These are phyloP conservation scores for Archilochus colubris DNA, from an alignment of 2,113 vertebrate genomes.

Conservation along the genomic window DNA sequence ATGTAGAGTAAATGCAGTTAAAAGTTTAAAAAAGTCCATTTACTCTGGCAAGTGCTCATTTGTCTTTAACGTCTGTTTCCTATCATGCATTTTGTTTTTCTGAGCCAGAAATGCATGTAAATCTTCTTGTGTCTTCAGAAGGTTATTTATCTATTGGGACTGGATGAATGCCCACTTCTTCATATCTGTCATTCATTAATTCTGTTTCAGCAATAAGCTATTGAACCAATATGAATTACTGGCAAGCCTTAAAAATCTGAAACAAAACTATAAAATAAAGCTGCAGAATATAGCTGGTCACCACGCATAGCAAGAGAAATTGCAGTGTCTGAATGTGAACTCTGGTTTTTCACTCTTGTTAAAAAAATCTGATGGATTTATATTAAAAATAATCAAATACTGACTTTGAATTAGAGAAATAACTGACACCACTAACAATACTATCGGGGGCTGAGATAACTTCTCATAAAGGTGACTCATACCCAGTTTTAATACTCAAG, in stretches of 20 bases:
- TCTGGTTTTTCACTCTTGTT: not conserved
- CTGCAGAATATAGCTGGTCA: not conserved
- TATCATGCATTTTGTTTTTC: not conserved
- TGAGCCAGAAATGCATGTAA: not conserved
- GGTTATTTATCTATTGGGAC: not conserved
- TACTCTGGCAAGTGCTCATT: not conserved
- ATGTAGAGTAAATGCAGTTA: not conserved
- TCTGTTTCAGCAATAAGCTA: not conserved
- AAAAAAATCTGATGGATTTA: not conserved
- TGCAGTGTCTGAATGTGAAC: not conserved
- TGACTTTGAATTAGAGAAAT: not conserved
- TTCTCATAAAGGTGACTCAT: not conserved
- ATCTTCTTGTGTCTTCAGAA: not conserved
- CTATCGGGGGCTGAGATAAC: not conserved
- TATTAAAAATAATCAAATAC: not conserved
- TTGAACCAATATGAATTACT: not conserved
- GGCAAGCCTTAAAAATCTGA: not conserved
- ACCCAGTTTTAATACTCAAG: not conserved
- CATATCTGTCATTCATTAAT: not conserved
- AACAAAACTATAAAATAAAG: not conserved
- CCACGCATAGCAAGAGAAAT: not conserved
- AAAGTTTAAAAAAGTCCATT: not conserved
- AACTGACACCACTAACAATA: not conserved
- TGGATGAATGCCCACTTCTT: not conserved
- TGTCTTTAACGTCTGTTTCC: not conserved